A percentile compares a stretch with the other conserved stretches of the same genome.
Conservation (phyloP, 2,797 vertebrate species). For the Crypturellus tataupa region DNA sequence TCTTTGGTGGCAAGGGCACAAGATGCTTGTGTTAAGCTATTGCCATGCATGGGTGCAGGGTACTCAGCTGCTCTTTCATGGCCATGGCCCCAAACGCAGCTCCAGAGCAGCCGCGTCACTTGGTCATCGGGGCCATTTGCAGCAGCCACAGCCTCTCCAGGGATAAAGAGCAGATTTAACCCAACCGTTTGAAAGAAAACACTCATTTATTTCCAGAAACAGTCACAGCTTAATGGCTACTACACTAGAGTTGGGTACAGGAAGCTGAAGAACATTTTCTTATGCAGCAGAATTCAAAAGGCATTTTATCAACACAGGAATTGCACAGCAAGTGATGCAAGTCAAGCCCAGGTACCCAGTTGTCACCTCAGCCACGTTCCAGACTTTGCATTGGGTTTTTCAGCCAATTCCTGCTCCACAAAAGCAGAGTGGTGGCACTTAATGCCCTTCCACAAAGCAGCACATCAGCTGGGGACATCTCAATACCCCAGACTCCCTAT, state of each 20-base stretch:
- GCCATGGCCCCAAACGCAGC: background rate
- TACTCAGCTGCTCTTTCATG: background rate
- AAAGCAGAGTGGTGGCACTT: background rate
- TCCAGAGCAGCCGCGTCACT: too few species aligned
- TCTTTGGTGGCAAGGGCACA: background rate
- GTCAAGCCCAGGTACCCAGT: background rate
- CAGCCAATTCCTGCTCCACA: conserved; percentile 31
- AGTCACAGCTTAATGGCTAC: background rate
- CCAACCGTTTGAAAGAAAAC: background rate
- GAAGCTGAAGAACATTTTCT: background rate
- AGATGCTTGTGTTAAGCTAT: background rate
- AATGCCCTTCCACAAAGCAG: background rate
- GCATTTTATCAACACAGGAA: background rate
- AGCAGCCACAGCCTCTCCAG: background rate
- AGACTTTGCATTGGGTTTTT: background rate
- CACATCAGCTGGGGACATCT: background rate
- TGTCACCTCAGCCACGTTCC: conserved; percentile 32
- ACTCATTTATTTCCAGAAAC: background rate
- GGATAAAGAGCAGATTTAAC: background rate
- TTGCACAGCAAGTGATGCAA: background rate
- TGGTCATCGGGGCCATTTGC: background rate
- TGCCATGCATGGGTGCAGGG: fast-evolving
- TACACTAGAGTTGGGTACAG: background rate
- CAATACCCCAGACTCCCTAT: background rate
- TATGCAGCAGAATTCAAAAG: background rate